These are phyloP conservation scores for Lutjanus erythropterus DNA, from an alignment of 2,113 vertebrate genomes.

Conservation along the genomic window DNA sequence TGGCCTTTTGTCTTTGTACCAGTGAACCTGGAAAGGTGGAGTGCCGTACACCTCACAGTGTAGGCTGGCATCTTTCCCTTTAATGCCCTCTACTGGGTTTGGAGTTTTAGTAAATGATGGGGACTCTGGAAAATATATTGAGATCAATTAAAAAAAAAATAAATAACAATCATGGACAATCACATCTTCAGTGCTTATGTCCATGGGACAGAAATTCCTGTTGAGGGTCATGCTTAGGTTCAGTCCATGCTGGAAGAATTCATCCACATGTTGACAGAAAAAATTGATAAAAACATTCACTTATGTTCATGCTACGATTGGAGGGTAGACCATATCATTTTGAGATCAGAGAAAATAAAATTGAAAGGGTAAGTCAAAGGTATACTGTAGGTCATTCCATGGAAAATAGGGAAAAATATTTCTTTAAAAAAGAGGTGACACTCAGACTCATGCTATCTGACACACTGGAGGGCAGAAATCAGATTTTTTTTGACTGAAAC, in stretches of 20 bases:
- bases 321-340: background rate
- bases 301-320: conserved; percentile 22
- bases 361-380: background rate
- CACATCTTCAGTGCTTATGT: conserved; percentile 15
- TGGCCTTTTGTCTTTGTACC: conserved; percentile 94
- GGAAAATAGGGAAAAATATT: background rate
- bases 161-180: conserved; percentile 38
- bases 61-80: conserved; percentile 91
- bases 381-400: background rate
- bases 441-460: conserved; percentile 33
- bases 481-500: background rate
- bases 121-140: conserved; percentile 87
- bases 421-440: background rate
- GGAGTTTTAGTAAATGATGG: conserved; percentile 92
- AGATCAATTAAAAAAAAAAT: conserved; percentile 80
- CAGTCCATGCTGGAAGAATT: conserved; percentile 46
- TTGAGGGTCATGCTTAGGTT: conserved; percentile 38
- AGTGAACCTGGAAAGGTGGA: conserved; percentile 91
- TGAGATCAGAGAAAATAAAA: background rate
- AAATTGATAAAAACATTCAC: background rate
- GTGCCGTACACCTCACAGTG: conserved; percentile 94
- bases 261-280: conserved; percentile 15
- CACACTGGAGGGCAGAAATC: background rate
- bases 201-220: background rate
- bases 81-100: conserved; percentile 88